Evolutionary conservation across 53 echinoderm and acorn worm genomes (phyloP).

Genomic region (Hippasteria phrygiana): DNA sequence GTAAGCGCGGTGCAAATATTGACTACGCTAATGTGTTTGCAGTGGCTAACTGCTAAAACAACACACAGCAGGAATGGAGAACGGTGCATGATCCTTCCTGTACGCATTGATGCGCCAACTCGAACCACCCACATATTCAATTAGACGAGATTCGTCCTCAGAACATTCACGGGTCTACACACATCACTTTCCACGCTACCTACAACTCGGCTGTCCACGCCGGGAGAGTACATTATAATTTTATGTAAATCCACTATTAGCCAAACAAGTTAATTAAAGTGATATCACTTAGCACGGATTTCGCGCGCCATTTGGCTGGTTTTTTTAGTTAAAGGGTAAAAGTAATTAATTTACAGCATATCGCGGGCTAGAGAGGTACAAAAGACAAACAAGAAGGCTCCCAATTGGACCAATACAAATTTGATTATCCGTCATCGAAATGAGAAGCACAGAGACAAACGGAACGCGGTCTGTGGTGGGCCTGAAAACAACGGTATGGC

Average conservation of each 20-base stretch:
- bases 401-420: slow-evolving; percentile 35
- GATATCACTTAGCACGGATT: background rate
- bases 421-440: slow-evolving; percentile 25
- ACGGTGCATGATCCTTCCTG: slow-evolving; percentile 56
- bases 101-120: background rate
- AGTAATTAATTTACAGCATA: slow-evolving; percentile 47
- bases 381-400: slow-evolving; percentile 23
- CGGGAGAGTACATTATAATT: background rate
- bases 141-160: background rate
- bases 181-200: background rate
- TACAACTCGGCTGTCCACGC: background rate
- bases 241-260: slow-evolving; percentile 48
- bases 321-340: slow-evolving; percentile 26
- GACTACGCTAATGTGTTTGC: slow-evolving; percentile 64
- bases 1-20: slow-evolving; percentile 62
- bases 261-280: slow-evolving; percentile 50
- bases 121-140: slow-evolving; percentile 5
- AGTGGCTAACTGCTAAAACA: slow-evolving; percentile 62
- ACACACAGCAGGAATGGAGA: slow-evolving; percentile 40
- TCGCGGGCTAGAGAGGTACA: background rate
- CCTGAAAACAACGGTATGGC: background rate
- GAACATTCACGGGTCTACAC: background rate
- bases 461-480: background rate
- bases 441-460: background rate
- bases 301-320: slow-evolving; percentile 8